phyloP scores from a whole-genome alignment of 2,113 vertebrate genomes.

The Leptocoma aspasia region DNA sequence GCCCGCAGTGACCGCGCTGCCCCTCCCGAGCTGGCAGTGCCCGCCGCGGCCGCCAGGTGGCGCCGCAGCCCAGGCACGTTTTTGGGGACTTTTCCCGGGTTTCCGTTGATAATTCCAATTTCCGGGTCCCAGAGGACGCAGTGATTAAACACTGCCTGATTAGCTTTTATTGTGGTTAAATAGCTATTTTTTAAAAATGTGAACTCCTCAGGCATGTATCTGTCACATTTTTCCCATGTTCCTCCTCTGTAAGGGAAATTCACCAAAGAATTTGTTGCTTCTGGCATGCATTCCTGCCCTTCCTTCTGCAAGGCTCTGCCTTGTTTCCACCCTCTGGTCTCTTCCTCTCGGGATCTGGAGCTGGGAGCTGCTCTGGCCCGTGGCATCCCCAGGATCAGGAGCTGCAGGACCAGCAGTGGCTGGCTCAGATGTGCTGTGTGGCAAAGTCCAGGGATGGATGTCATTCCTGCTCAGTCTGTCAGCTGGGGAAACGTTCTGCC shows the following conservation, averaged over 20 bases:
- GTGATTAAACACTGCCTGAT: fast-evolving
- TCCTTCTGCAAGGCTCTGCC: not conserved
- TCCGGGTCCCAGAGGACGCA: fast-evolving
- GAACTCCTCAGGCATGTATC: not conserved
- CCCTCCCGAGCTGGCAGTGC: fast-evolving
- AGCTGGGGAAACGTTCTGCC: not conserved
- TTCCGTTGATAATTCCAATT: fast-evolving
- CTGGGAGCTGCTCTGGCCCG: not conserved
- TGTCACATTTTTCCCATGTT: not conserved
- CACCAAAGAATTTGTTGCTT: not conserved
- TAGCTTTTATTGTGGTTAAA: not conserved
- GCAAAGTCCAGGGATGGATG: not conserved
- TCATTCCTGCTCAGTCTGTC: not conserved
- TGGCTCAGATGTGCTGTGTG: fast-evolving
- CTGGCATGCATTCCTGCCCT: not conserved
- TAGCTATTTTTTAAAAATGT: not conserved
- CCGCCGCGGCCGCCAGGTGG: not conserved
- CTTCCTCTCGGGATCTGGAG: fast-evolving
- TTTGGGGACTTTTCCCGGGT: fast-evolving
- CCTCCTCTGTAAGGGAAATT: not conserved
- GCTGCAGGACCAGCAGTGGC: not conserved
- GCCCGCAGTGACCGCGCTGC: not conserved
- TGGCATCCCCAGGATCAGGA: not conserved
- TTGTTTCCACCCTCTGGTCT: not conserved
- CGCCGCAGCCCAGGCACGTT: fast-evolving